phyloP scores from a whole-genome alignment of 2,888 invertebrate genomes.

The Diloba caeruleocephala region DNA sequence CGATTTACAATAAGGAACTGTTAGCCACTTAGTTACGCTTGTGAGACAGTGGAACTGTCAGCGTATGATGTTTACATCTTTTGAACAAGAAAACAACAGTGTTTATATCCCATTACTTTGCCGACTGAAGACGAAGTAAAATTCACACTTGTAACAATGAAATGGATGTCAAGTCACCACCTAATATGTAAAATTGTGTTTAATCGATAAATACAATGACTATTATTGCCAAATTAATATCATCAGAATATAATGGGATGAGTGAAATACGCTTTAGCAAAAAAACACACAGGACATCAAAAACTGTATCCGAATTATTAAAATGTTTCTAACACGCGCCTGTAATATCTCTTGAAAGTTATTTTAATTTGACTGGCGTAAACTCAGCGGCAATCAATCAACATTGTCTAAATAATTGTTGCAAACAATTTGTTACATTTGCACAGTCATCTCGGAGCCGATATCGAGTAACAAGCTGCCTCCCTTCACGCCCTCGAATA shows the following conservation, averaged over 20 bases:
- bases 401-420: constrained; percentile 54
- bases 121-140: constrained; percentile 16
- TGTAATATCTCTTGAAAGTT: constrained; percentile 24
- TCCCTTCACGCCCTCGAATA: constrained; percentile 31
- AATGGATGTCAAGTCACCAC: constrained; percentile 19
- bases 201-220: too few species aligned
- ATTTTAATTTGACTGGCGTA: constrained; percentile 36
- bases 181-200: constrained; percentile 1
- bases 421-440: constrained; percentile 63
- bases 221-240: not conserved
- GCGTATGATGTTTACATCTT: constrained; percentile 47
- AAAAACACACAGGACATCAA: too few species aligned
- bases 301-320: not conserved
- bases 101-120: constrained; percentile 42
- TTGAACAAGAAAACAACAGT: constrained; percentile 42
- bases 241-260: not conserved
- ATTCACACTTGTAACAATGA: constrained; percentile 18
- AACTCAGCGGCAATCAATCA: constrained; percentile 53
- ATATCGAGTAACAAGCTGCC: constrained; percentile 59
- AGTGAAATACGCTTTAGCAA: too few species aligned
- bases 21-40: constrained; percentile 43
- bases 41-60: constrained; percentile 47
- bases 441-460: constrained; percentile 53
- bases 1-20: constrained; percentile 54
- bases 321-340: constrained; percentile 4